A percentile compares a stretch with the other conserved stretches of the same genome.
These are phyloP conservation scores for Polymixis lichenea DNA, from an alignment of 2,888 invertebrate genomes.

Conservation along the genomic window DNA sequence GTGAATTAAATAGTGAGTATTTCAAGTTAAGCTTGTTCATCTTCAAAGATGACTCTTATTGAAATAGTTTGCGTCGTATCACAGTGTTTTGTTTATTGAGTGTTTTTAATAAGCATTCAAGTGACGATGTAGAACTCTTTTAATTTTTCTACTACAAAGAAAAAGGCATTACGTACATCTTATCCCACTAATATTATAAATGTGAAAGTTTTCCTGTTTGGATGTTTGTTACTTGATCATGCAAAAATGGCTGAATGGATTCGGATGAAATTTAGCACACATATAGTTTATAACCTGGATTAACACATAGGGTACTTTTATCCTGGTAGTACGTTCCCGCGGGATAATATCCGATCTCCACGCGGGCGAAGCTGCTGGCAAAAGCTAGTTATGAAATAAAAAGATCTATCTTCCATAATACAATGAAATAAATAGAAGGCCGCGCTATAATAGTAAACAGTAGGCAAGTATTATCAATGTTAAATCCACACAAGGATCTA, in stretches of 20 bases:
- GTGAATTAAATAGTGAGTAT: neutral
- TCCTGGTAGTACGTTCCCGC: too few species aligned
- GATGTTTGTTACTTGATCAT: too few species aligned
- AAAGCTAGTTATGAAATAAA: neutral
- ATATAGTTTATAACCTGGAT: too few species aligned
- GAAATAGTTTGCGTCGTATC: neutral
- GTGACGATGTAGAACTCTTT: too few species aligned
- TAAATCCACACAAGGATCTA: constrained; percentile 49
- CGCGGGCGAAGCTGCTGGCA: too few species aligned
- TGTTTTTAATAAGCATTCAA: neutral
- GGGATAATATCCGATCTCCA: too few species aligned
- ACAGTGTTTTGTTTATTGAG: neutral
- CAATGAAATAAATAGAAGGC: neutral
- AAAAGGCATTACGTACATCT: neutral
- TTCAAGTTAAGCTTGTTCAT: neutral
- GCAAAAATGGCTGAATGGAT: too few species aligned
- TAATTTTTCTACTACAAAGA: neutral
- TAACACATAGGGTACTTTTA: too few species aligned
- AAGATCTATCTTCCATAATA: neutral
- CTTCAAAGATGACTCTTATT: neutral
- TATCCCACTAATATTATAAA: too few species aligned
- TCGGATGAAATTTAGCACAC: too few species aligned
- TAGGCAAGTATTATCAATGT: constrained; percentile 10
- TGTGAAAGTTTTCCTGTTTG: too few species aligned
- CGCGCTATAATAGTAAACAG: constrained; percentile 10